Percentiles rank a stretch among this genome's conserved stretches.
Evolutionary conservation across 2,113 vertebrate genomes (phyloP).

Genomic region (Galbula dea): DNA sequence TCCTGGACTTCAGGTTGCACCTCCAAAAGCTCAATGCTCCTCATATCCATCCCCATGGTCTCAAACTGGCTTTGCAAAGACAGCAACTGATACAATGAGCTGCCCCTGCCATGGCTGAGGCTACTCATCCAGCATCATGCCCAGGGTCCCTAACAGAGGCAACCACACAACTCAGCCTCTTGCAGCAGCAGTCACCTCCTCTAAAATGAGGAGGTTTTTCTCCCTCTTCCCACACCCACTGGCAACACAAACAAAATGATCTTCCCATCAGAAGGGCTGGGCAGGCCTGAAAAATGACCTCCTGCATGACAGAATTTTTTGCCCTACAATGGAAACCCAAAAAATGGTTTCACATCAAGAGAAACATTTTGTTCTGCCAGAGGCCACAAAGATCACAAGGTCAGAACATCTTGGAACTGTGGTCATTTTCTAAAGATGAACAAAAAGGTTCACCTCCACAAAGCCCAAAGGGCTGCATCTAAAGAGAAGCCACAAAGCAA

Average conservation of each 20-base stretch:
- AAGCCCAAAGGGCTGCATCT: not conserved
- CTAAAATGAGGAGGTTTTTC: accelerated
- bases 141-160: not conserved
- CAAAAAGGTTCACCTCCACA: not conserved
- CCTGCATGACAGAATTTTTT: accelerated
- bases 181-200: not conserved
- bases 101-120: not conserved
- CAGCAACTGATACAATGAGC: accelerated
- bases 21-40: not conserved
- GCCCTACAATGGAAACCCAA: not conserved
- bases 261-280: not conserved
- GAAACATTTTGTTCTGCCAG: conserved; percentile 27
- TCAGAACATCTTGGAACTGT: not conserved
- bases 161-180: not conserved
- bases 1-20: not conserved
- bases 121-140: not conserved
- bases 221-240: not conserved
- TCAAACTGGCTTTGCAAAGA: not conserved
- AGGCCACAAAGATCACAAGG: not conserved
- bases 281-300: not conserved
- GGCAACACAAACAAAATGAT: not conserved
- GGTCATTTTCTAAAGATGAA: not conserved
- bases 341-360: not conserved
- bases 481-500: not conserved
- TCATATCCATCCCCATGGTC: not conserved